These are phyloP conservation scores for Drosophila punjabiensis DNA, from an alignment of 1,140 invertebrate genomes.

Conservation along the genomic window DNA sequence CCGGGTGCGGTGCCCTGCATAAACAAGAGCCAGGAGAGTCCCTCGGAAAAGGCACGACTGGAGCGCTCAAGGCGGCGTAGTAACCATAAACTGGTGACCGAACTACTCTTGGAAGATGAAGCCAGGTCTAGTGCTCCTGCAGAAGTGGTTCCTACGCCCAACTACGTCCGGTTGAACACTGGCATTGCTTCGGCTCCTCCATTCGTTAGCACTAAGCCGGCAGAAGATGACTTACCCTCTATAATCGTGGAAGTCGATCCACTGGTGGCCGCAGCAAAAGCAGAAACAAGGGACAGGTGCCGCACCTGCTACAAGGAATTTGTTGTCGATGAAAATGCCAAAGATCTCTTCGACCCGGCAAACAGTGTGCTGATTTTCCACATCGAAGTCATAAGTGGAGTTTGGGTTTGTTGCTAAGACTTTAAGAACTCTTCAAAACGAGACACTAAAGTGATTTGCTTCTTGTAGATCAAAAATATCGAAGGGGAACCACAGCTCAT, in stretches of 20 bases:
- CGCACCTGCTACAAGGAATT: conserved; percentile 53
- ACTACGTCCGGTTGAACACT: conserved; percentile 9
- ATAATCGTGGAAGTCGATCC: conserved; percentile 1
- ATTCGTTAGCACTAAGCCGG: neutral
- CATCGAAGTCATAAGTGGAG: conserved; percentile 72
- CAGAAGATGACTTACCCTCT: conserved; percentile 4
- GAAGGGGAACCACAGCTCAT: conserved; percentile 39
- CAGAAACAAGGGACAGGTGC: conserved; percentile 17
- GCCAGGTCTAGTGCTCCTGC: neutral
- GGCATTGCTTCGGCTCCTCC: conserved; percentile 13
- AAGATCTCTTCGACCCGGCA: conserved; percentile 47
- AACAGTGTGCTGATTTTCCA: conserved; percentile 64
- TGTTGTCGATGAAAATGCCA: conserved; percentile 16
- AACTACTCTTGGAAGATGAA: conserved; percentile 31
- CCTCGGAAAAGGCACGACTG: conserved; percentile 6
- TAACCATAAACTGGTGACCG: conserved; percentile 37
- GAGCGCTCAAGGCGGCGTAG: conserved; percentile 17
- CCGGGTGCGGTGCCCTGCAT: conserved; percentile 43
- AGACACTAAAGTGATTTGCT: neutral
- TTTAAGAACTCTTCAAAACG: neutral
- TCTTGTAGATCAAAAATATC: conserved; percentile 38
- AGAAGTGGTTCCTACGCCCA: conserved; percentile 11
- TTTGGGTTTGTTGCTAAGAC: conserved; percentile 50
- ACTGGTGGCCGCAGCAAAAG: neutral
- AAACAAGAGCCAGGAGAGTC: conserved; percentile 24